Evolutionary conservation across 2,888 invertebrate species (phyloP).

Genomic region (Drosophila meridionalis): DNA sequence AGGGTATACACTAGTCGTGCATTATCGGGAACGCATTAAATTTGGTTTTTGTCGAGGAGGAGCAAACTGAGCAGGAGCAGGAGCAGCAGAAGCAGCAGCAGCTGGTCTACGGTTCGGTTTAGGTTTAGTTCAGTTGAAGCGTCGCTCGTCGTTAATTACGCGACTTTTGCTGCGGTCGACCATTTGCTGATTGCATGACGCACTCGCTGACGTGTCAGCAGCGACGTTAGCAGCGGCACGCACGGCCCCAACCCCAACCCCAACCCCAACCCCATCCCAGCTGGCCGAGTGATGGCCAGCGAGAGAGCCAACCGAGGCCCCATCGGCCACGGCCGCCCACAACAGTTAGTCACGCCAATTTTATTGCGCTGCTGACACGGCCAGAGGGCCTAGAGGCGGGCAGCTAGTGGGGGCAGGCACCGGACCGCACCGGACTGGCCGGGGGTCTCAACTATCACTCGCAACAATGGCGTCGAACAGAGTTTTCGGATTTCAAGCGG

Average conservation of each 20-base stretch:
- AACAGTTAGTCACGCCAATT: slow-evolving; percentile 76
- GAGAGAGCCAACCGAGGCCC: slow-evolving; percentile 7
- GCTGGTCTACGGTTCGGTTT: background rate
- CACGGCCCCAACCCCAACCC: slow-evolving; percentile 41
- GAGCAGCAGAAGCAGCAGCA: background rate
- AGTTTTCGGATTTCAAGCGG: slow-evolving; percentile 76
- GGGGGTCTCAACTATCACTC: slow-evolving; percentile 63
- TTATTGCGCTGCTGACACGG: slow-evolving; percentile 70
- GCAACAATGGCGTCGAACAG: slow-evolving; percentile 72
- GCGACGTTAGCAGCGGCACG: slow-evolving; percentile 61
- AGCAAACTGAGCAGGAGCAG: too few relatives aligned
- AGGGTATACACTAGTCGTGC: slow-evolving; percentile 6
- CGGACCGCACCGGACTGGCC: background rate
- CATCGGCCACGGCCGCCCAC: slow-evolving; percentile 27
- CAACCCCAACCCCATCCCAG: background rate
- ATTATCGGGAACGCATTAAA: background rate
- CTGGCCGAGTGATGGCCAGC: slow-evolving; percentile 6
- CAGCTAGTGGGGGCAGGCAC: too few relatives aligned
- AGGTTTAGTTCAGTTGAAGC: slow-evolving; percentile 15
- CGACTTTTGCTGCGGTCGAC: slow-evolving; percentile 78
- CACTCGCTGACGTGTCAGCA: slow-evolving; percentile 34
- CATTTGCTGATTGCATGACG: slow-evolving; percentile 74
- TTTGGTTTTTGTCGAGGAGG: slow-evolving; percentile 6
- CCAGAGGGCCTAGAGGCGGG: slow-evolving; percentile 26
- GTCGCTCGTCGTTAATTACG: slow-evolving; percentile 70